Evolutionary conservation across 2,888 invertebrate genomes (phyloP).

Genomic region (Ephialtes manifestator): DNA sequence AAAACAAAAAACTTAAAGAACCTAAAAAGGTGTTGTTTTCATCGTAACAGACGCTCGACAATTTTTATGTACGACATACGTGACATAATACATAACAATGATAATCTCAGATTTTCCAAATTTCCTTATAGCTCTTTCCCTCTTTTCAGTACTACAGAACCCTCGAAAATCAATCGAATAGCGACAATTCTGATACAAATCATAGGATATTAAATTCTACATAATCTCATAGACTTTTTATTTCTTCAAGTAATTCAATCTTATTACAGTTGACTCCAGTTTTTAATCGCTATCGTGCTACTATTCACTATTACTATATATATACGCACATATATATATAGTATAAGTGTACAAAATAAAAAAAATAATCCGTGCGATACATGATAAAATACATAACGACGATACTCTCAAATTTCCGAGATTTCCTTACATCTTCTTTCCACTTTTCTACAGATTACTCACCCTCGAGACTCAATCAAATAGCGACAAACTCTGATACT

Average conservation of each 20-base stretch:
- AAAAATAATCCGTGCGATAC: not conserved
- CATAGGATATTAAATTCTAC: not conserved
- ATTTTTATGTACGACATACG: not conserved
- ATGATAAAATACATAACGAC: no score
- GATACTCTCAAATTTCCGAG: no score
- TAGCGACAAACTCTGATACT: no score
- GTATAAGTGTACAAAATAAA: not conserved
- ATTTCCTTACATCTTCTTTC: no score
- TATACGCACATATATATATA: no score
- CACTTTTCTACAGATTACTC: no score
- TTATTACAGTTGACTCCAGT: no score
- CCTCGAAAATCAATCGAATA: not conserved
- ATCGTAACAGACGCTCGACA: not conserved
- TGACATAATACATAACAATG: not conserved
- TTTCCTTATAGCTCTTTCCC: not conserved
- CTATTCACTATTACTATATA: no score
- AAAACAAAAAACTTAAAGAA: no score
- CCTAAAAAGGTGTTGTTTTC: conserved; percentile 23
- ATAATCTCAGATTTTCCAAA: not conserved
- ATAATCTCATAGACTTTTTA: not conserved
- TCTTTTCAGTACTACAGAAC: not conserved
- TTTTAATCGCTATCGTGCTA: no score
- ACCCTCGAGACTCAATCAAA: no score
- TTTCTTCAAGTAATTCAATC: no score
- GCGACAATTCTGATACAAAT: not conserved